phyloP scores from a whole-genome alignment of 2,113 vertebrate species.

The Neodontobutis hainanensis region DNA sequence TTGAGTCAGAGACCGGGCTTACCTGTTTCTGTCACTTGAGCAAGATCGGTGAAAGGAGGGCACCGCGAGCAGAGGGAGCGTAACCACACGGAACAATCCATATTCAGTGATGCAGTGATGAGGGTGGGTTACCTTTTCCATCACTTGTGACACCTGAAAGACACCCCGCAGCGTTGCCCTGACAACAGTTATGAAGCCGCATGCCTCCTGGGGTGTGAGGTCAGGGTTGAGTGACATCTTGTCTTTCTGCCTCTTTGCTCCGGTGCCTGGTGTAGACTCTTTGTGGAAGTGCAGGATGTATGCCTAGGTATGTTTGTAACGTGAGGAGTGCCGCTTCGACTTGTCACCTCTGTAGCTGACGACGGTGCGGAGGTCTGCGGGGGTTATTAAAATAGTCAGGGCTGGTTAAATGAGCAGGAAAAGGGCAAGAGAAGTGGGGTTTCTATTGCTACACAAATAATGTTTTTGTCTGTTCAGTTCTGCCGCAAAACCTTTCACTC shows the following conservation, averaged over 20 bases:
- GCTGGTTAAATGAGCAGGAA: constrained; percentile 33
- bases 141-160: constrained; percentile 66
- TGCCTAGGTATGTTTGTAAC: constrained; percentile 14
- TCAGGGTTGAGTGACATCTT: constrained; percentile 68
- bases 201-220: constrained; percentile 36
- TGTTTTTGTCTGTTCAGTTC: no score
- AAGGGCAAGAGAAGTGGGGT: constrained; percentile 16
- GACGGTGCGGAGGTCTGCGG: constrained; percentile 19
- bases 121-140: constrained; percentile 48
- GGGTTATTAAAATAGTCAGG: constrained; percentile 14
- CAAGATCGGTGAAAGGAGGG: constrained; percentile 44
- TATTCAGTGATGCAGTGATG: constrained; percentile 61
- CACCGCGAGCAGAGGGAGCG: constrained; percentile 32
- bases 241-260: constrained; percentile 60
- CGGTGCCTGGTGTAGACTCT: constrained; percentile 55
- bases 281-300: constrained; percentile 36
- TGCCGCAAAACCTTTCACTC: no score
- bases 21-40: constrained; percentile 52
- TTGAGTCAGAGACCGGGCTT: constrained; percentile 2
- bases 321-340: background rate
- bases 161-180: constrained; percentile 55
- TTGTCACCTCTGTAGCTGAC: background rate
- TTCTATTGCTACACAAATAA: background rate
- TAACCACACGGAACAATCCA: constrained; percentile 60
- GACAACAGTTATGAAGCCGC: constrained; percentile 61